A percentile compares a stretch with the other conserved stretches of the same genome.
Conservation (phyloP, 2,113 vertebrate genomes). For the Thamnaconus septentrionalis region DNA sequence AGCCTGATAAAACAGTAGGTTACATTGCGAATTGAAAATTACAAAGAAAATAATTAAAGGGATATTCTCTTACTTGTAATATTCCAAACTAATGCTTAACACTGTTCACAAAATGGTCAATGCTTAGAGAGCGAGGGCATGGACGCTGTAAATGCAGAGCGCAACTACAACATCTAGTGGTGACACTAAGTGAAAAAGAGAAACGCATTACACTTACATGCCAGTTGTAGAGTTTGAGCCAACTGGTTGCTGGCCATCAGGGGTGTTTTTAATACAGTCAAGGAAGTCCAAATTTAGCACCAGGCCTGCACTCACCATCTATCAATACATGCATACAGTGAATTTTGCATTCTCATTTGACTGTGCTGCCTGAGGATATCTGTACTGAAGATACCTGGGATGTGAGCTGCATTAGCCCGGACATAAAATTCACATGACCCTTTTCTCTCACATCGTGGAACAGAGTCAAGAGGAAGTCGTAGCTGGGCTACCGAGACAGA, state of each 20-base stretch:
- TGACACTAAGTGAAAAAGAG: too few species aligned
- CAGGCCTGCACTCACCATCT: constrained; percentile 83
- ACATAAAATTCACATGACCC: constrained; percentile 66
- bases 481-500: constrained; percentile 75
- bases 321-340: constrained; percentile 11
- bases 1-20: too few species aligned
- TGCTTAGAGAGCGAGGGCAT: too few species aligned
- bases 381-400: constrained; percentile 78
- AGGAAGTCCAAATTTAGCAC: constrained; percentile 78
- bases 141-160: too few species aligned
- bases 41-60: too few species aligned
- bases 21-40: too few species aligned
- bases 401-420: constrained; percentile 79
- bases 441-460: constrained; percentile 82
- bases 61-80: too few species aligned
- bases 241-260: constrained; percentile 76
- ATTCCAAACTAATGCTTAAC: too few species aligned
- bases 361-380: background rate
- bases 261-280: constrained; percentile 75
- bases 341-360: background rate
- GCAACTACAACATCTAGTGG: too few species aligned
- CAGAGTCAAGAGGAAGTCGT: constrained; percentile 80
- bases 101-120: too few species aligned
- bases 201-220: constrained; percentile 69
- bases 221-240: constrained; percentile 64